phyloP scores from a whole-genome alignment of 2,888 invertebrate genomes.

The Fissipunctia ypsillon region DNA sequence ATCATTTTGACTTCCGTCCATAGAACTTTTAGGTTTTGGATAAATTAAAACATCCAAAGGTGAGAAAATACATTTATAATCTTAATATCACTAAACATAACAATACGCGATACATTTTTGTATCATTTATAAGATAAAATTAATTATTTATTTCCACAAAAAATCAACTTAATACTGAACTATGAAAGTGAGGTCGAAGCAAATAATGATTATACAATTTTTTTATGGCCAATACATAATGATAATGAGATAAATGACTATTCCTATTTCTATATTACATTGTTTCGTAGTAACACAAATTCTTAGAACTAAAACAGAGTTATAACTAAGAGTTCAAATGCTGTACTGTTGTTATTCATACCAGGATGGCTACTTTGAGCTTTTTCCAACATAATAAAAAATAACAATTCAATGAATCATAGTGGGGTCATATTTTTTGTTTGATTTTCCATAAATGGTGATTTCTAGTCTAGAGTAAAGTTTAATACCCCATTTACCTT shows the following conservation, averaged over 20 bases:
- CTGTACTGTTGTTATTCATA: constrained; percentile 24
- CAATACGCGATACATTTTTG: constrained; percentile 23
- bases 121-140: constrained; percentile 17
- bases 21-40: background rate
- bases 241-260: constrained; percentile 14
- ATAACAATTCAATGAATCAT: background rate
- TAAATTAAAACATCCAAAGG: constrained; percentile 34
- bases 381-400: constrained; percentile 5
- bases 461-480: background rate
- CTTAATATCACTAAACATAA: constrained; percentile 44
- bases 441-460: background rate
- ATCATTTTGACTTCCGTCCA: background rate
- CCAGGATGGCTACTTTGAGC: background rate
- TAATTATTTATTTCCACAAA: constrained; percentile 23
- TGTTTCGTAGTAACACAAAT: constrained; percentile 10
- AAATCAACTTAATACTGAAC: constrained; percentile 50
- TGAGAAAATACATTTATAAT: constrained; percentile 56
- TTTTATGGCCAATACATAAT: constrained; percentile 16
- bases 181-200: constrained; percentile 23
- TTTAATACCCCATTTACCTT: background rate
- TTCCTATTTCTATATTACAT: constrained; percentile 8
- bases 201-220: constrained; percentile 1
- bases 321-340: constrained; percentile 40
- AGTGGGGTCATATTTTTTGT: background rate
- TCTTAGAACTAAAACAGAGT: constrained; percentile 16